A percentile compares a stretch with the other conserved stretches of the same genome.
Conservation (phyloP, 2,888 invertebrate genomes). For the Nephrotoma appendiculata region DNA sequence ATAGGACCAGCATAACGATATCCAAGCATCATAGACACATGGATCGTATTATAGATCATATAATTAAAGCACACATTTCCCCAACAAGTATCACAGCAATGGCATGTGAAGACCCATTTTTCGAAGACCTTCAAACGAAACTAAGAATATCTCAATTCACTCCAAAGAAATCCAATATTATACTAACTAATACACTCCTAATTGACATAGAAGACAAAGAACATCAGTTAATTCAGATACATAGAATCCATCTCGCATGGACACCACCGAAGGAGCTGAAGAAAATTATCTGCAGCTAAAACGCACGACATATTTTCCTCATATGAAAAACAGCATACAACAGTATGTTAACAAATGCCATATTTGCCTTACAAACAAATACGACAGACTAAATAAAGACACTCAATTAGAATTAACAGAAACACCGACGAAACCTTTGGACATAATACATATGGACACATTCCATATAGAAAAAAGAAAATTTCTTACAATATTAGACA, state of each 20-base stretch:
- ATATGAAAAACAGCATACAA: constrained; percentile 7
- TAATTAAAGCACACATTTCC: too few species aligned
- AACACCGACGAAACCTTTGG: neutral
- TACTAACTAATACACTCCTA: too few species aligned
- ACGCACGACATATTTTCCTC: neutral
- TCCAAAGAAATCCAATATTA: too few species aligned
- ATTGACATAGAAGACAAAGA: neutral
- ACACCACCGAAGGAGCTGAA: neutral
- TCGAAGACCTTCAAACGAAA: too few species aligned
- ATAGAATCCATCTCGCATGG: neutral
- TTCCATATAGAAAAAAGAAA: constrained; percentile 8
- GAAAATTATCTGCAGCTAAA: neutral
- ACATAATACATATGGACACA: constrained; percentile 9
- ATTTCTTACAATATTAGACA: constrained; percentile 8
- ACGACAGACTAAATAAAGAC: neutral
- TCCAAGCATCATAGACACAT: too few species aligned
- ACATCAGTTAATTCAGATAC: neutral
- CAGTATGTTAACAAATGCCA: constrained; percentile 8
- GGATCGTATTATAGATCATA: too few species aligned
- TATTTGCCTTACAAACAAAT: constrained; percentile 8
- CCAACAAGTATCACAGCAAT: too few species aligned
- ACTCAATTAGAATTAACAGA: neutral
- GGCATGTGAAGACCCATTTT: too few species aligned
- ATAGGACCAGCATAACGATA: too few species aligned
- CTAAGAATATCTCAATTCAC: too few species aligned